Conservation (phyloP, 2,113 vertebrate species). For the Lonchura striata region DNA sequence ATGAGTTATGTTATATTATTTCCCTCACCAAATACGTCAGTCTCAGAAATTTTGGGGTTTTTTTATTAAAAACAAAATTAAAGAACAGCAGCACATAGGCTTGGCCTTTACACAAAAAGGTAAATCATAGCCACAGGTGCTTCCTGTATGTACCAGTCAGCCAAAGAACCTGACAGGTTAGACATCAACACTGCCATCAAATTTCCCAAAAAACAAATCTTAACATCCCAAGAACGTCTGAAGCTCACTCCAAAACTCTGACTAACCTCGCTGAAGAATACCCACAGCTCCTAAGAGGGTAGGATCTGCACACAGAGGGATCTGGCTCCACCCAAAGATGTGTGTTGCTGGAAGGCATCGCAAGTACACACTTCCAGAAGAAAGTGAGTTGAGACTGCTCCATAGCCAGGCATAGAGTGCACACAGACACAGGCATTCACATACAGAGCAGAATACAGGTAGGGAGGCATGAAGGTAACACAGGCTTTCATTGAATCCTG, state of each 20-base stretch:
- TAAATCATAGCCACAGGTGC: background rate
- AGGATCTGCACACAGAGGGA: background rate
- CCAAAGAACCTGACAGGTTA: background rate
- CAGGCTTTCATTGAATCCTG: background rate
- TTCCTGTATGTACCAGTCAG: fast-evolving
- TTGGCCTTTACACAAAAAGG: background rate
- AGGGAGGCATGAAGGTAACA: background rate
- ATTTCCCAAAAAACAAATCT: background rate
- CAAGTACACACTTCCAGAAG: background rate
- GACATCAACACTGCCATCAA: background rate
- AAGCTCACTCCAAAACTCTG: background rate
- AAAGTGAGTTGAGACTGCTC: background rate
- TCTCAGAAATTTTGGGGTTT: background rate
- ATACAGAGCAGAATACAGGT: background rate
- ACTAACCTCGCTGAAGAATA: background rate
- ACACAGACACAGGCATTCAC: fast-evolving
- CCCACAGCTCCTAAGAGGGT: background rate
- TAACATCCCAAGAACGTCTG: background rate
- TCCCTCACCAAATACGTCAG: background rate
- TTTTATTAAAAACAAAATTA: background rate
- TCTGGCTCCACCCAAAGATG: background rate
- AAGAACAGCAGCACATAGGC: background rate
- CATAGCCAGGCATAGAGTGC: fast-evolving
- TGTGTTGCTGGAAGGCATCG: background rate
- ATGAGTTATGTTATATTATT: background rate